Evolutionary conservation across 2,888 invertebrate genomes (phyloP).

Genomic region (Entomobrya proxima): DNA sequence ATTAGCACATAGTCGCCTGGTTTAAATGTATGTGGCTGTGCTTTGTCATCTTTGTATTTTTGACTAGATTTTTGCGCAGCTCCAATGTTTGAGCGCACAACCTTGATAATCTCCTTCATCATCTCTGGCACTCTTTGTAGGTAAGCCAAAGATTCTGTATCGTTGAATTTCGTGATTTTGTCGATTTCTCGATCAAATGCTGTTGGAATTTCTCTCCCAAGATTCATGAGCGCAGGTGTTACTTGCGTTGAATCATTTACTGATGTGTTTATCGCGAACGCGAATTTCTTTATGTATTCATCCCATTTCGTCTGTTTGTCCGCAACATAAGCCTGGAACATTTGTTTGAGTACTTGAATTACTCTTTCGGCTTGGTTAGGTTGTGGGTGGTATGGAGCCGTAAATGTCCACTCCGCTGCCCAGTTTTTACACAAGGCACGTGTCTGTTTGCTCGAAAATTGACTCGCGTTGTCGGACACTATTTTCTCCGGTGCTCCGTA

Average conservation of each 20-base stretch:
- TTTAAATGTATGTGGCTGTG: background rate
- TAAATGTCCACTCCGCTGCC: conserved; percentile 34
- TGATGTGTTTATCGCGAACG: background rate
- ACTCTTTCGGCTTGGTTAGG: conserved; percentile 58
- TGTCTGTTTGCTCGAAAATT: conserved; percentile 52
- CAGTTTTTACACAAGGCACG: conserved; percentile 58
- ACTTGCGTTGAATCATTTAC: background rate
- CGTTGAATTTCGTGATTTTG: background rate
- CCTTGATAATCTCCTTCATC: background rate
- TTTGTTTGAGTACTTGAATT: conserved; percentile 49
- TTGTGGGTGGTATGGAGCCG: too few relatives aligned
- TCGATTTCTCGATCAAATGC: conserved; percentile 8
- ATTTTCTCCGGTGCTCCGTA: conserved; percentile 58
- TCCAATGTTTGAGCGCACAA: background rate
- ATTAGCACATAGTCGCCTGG: conserved; percentile 6
- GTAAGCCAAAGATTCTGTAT: background rate
- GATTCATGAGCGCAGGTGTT: background rate
- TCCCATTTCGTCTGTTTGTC: background rate
- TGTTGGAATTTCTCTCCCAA: conserved; percentile 1
- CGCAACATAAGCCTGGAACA: conserved; percentile 25
- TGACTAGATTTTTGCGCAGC: background rate
- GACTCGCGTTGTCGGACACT: conserved; percentile 59
- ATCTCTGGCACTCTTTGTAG: background rate
- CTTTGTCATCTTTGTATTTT: background rate
- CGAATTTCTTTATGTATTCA: background rate